Evolutionary conservation across 2,888 invertebrate species (phyloP).

Genomic region (Ptilodon capucinus): DNA sequence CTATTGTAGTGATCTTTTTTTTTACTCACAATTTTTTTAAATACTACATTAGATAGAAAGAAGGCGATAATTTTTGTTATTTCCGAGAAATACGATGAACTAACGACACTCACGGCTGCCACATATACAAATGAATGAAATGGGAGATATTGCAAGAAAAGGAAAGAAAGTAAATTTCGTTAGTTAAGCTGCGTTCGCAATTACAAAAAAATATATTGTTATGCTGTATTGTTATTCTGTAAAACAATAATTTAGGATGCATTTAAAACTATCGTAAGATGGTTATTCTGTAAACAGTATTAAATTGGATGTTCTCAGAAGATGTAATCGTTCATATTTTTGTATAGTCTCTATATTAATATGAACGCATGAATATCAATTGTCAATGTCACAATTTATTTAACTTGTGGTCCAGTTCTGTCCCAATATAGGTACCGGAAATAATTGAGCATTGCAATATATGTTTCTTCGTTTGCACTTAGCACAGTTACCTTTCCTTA

Average conservation of each 20-base stretch:
- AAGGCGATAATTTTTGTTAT: slow-evolving; percentile 44
- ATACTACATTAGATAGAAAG: slow-evolving; percentile 72
- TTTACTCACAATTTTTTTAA: slow-evolving; percentile 67
- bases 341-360: neutral
- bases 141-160: slow-evolving; percentile 50
- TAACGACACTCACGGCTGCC: slow-evolving; percentile 74
- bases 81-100: slow-evolving; percentile 63
- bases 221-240: no score
- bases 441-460: neutral
- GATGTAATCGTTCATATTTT: no score
- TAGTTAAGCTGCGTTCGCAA: slow-evolving; percentile 41
- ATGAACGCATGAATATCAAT: neutral
- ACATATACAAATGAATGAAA: slow-evolving; percentile 81
- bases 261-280: no score
- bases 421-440: neutral
- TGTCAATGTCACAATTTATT: no score
- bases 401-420: neutral
- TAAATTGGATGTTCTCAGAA: no score
- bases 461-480: neutral
- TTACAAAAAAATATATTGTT: neutral
- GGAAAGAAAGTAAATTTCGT: slow-evolving; percentile 36
- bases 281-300: no score
- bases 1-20: slow-evolving; percentile 17
- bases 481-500: neutral
- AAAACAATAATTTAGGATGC: no score